phyloP scores from a whole-genome alignment of 1,140 invertebrate species.

The Eurosta solidaginis region DNA sequence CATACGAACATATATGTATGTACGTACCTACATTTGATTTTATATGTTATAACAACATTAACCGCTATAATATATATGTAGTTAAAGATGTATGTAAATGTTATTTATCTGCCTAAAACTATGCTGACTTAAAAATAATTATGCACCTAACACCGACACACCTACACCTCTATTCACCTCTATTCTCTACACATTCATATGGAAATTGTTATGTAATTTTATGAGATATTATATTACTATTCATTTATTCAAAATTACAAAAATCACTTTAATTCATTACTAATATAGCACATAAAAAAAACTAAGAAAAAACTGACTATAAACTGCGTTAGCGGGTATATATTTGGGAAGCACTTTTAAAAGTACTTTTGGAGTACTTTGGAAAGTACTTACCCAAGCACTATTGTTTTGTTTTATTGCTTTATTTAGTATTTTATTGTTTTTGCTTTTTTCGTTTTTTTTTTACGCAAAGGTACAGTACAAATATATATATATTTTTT shows the following conservation, averaged over 20 bases:
- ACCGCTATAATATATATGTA: too few relatives aligned
- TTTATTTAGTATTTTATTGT: background rate
- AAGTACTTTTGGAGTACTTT: conserved; percentile 27
- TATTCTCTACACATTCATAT: background rate
- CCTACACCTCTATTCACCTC: conserved; percentile 5
- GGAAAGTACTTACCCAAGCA: conserved; percentile 22
- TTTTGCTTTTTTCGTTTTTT: background rate
- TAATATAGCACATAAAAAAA: background rate
- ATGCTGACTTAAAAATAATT: background rate
- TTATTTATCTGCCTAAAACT: conserved; percentile 14
- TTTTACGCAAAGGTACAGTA: conserved; percentile 26
- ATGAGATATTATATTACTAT: conserved; percentile 12
- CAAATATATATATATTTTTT: conserved; percentile 7
- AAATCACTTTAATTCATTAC: background rate
- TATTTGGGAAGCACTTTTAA: conserved; percentile 23
- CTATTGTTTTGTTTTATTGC: background rate
- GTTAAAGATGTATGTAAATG: background rate
- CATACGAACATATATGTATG: background rate
- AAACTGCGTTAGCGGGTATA: background rate
- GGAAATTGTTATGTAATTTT: background rate
- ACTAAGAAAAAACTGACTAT: background rate
- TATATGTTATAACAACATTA: background rate
- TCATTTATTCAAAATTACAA: background rate
- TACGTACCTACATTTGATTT: background rate
- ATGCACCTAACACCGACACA: conserved; percentile 10